phyloP scores from a whole-genome alignment of 2,888 invertebrate genomes.

The Neoscelio sp. region DNA sequence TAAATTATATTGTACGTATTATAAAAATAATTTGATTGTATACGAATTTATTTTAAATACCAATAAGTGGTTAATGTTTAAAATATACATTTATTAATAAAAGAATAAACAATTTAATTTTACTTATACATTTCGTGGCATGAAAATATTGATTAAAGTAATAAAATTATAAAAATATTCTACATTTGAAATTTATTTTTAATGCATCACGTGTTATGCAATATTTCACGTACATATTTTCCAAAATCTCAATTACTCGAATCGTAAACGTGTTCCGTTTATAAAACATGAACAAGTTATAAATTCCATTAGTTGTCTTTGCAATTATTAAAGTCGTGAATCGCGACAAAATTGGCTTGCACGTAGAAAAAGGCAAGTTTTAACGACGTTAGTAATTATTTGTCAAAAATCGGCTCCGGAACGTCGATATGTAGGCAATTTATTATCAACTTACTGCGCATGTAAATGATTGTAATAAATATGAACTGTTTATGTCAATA shows the following conservation, averaged over 20 bases:
- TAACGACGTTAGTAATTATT: background rate
- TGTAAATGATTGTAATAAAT: background rate
- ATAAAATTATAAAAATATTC: no score
- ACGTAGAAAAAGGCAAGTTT: background rate
- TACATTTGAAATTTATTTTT: no score
- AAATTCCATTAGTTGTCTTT: conserved; percentile 6
- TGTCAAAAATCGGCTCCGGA: background rate
- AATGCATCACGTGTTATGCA: no score
- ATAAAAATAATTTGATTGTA: no score
- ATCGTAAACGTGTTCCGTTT: conserved; percentile 15
- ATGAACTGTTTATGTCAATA: background rate
- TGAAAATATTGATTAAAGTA: no score
- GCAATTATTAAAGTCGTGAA: conserved; percentile 20
- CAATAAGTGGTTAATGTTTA: no score
- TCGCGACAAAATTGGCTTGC: background rate
- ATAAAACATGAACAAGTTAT: conserved; percentile 12
- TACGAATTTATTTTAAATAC: no score
- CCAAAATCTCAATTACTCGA: background rate
- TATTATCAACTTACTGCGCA: background rate
- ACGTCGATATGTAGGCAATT: background rate
- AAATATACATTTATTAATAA: no score
- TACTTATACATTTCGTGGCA: no score
- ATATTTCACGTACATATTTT: no score
- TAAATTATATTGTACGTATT: no score
- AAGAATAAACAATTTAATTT: no score